Conservation (phyloP, 2,888 invertebrate species). For the Andrena fulva region DNA sequence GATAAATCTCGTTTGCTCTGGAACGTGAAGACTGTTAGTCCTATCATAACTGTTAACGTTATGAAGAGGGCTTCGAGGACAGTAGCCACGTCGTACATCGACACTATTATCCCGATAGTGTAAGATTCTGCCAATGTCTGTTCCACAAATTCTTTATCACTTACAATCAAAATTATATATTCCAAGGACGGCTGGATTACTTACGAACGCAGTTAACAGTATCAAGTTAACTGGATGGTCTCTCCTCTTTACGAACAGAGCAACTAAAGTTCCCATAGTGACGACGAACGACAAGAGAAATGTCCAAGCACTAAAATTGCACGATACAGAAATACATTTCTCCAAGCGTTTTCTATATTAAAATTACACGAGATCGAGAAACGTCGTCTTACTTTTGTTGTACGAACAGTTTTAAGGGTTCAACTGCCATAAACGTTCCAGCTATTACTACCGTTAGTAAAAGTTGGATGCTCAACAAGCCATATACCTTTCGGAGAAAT, state of each 20-base stretch:
- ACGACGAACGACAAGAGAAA: constrained; percentile 88
- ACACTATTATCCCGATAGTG: constrained; percentile 91
- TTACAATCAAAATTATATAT: neutral
- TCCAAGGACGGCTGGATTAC: constrained; percentile 80
- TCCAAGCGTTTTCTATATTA: neutral
- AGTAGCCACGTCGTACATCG: constrained; percentile 90
- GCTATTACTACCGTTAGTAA: constrained; percentile 89
- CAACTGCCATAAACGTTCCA: constrained; percentile 87
- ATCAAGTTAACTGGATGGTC: constrained; percentile 93
- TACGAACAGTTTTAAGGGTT: constrained; percentile 88
- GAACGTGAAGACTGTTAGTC: constrained; percentile 93
- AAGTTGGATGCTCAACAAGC: constrained; percentile 91
- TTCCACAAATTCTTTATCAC: constrained; percentile 73
- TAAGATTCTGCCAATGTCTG: constrained; percentile 93
- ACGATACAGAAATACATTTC: constrained; percentile 29
- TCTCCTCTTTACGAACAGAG: constrained; percentile 90
- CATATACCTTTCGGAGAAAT: constrained; percentile 95
- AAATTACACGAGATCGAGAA: neutral
- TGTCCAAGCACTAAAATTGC: constrained; percentile 89
- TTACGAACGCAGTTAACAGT: constrained; percentile 92
- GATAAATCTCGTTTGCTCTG: constrained; percentile 95
- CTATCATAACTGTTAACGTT: constrained; percentile 90
- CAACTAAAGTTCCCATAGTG: constrained; percentile 89
- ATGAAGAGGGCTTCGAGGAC: constrained; percentile 92
- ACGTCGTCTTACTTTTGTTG: constrained; percentile 87